Conservation (phyloP, 2,888 invertebrate species). For the Hofmannophila pseudospretella region DNA sequence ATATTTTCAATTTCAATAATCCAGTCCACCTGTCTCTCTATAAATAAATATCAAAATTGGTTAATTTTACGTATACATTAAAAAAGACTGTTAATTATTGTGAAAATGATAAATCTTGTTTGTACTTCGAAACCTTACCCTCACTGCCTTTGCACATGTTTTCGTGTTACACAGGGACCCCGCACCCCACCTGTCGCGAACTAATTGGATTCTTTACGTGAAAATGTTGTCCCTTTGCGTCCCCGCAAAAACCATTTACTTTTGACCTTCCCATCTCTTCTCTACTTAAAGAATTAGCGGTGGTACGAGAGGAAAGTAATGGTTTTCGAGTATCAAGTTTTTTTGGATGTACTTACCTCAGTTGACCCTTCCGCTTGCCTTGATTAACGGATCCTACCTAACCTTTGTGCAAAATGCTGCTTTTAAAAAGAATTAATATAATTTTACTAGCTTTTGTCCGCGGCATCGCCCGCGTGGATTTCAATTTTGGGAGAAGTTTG, state of each 20-base stretch:
- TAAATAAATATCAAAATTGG: too few relatives aligned
- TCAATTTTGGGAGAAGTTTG: too few relatives aligned
- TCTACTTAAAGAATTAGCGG: conserved; percentile 14
- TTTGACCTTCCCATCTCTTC: conserved; percentile 25
- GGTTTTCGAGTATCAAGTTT: conserved; percentile 24
- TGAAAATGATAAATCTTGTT: conserved; percentile 11
- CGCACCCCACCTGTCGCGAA: conserved; percentile 46
- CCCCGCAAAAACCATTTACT: conserved; percentile 26
- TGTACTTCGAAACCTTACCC: conserved; percentile 33
- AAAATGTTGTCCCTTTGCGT: conserved; percentile 48
- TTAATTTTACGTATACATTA: too few relatives aligned
- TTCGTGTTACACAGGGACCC: conserved; percentile 37
- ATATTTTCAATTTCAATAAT: too few relatives aligned
- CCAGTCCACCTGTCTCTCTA: too few relatives aligned
- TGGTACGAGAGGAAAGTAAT: conserved; percentile 18
- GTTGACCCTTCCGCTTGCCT: conserved; percentile 51
- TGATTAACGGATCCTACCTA: conserved; percentile 50
- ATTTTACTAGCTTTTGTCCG: conserved; percentile 16
- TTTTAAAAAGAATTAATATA: conserved; percentile 45
- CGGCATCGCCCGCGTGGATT: neutral
- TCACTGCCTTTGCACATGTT: conserved; percentile 33
- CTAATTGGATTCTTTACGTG: conserved; percentile 67
- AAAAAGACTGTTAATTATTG: neutral
- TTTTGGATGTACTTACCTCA: conserved; percentile 23
- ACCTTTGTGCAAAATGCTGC: conserved; percentile 39